Base-by-base conservation (phyloP, 2,888 invertebrate genomes). In the Limenitis camilla region DNA sequence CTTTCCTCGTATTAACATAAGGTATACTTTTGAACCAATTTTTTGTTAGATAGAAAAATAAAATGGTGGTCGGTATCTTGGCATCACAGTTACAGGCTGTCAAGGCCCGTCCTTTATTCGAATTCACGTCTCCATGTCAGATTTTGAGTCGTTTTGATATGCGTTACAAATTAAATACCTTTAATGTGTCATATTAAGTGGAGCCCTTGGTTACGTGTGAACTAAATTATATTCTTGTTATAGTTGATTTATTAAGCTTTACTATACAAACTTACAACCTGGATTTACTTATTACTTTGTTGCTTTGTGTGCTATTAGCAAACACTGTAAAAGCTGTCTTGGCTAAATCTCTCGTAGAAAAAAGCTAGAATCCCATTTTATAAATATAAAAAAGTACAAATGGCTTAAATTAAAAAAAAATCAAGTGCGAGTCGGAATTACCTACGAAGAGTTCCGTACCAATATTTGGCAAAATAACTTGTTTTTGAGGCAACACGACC, bases 111-210 rank as follows among this genome's bases (percentile, higher is more conserved):
- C 71, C 69, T 72, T 81, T 74, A 73, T 77, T 70, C 71, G 67
- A 66, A 74, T 71, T 73, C 74, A 74, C 67, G 71, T 72, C 70
- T 70, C 67, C 68, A 68, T 76, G 78, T 74, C 75, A 77, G 67
- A 71, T 78, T 74, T 76, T 76, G 70, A 74, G 71, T 70, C 66
- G 32, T 54, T 53, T 28, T 52, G 56, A 59, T 67, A 65, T 67
- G 66, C 67, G 67, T 76, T 71, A 76, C 70, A 64, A 67, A 72
- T 74, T 72, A 68, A 73, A 66, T 64, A 63, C 61, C 63, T 71
- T 70, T 74, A 74, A 68, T 69, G 60, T 69, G 72, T 72, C 74
- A 74, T 75, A 74, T 78, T 75, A 74, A 53, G 19, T 28, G 9
- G 29, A 45, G 29, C 9, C 4, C 6, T 36, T 30, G 35, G 36